phyloP scores from a whole-genome alignment of 1,140 invertebrate species.

The Octopus bimaculoides region DNA sequence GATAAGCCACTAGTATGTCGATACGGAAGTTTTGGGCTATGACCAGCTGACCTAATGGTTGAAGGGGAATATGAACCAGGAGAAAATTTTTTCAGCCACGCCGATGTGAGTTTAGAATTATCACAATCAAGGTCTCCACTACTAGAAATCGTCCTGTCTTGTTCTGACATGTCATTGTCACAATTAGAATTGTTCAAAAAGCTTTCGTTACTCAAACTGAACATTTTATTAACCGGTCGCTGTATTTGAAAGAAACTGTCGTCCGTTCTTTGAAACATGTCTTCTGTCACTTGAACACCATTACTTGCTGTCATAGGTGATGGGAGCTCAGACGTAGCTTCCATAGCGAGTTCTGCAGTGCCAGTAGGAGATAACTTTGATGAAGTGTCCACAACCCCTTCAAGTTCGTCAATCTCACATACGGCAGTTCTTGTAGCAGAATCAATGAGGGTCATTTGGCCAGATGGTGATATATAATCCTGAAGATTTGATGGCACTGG shows the following conservation, averaged over 20 bases:
- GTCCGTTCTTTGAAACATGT: neutral
- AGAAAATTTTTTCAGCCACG: neutral
- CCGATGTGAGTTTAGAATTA: neutral
- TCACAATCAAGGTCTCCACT: neutral
- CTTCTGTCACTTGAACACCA: neutral
- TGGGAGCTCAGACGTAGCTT: neutral
- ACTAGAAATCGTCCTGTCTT: neutral
- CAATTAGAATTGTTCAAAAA: neutral
- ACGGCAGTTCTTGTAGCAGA: neutral
- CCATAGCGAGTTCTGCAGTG: neutral
- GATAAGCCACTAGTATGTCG: neutral
- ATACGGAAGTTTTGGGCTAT: neutral
- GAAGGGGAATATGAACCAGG: neutral
- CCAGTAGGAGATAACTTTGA: neutral
- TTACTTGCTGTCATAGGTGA: neutral
- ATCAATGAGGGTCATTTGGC: neutral
- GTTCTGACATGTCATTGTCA: neutral
- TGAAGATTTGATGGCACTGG: conserved; percentile 5
- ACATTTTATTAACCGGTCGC: neutral
- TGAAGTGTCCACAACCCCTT: neutral
- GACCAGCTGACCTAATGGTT: neutral
- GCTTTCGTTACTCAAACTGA: conserved; percentile 3
- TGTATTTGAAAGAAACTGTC: conserved; percentile 1
- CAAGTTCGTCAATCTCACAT: neutral
- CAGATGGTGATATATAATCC: conserved; percentile 4